Conservation (phyloP, 2,888 invertebrate species). For the Pheosia gnoma region DNA sequence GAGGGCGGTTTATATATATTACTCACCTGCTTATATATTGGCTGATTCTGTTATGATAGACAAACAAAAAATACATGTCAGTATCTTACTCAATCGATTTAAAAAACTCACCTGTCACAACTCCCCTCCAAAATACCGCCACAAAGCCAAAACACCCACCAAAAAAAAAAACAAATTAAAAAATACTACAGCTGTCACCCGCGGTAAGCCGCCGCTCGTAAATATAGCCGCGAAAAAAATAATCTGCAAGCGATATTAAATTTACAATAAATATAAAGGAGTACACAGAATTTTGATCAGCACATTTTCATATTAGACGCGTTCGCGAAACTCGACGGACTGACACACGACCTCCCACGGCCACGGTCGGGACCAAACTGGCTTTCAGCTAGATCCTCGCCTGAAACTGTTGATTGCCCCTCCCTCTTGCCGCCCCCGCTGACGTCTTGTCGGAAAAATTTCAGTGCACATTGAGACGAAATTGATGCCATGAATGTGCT, state of each 20-base stretch:
- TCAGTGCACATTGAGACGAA: slow-evolving; percentile 43
- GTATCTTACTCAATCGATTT: too few relatives aligned
- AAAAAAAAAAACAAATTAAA: too few relatives aligned
- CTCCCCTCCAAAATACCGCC: too few relatives aligned
- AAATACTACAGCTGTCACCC: too few relatives aligned
- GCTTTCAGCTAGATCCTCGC: slow-evolving; percentile 31
- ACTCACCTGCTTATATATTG: too few relatives aligned
- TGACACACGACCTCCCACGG: slow-evolving; percentile 22
- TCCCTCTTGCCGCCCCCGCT: slow-evolving; percentile 21
- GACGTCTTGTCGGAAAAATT: slow-evolving; percentile 51
- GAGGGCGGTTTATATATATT: too few relatives aligned
- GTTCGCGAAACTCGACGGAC: neutral
- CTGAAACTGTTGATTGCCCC: slow-evolving; percentile 49
- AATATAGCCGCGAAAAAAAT: neutral
- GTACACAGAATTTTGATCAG: neutral
- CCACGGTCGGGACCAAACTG: slow-evolving; percentile 35
- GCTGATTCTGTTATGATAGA: too few relatives aligned
- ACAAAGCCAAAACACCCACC: too few relatives aligned
- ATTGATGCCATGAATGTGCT: slow-evolving; percentile 22
- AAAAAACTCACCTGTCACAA: too few relatives aligned
- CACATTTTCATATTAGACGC: neutral
- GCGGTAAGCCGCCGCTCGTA: too few relatives aligned
- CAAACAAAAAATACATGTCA: too few relatives aligned
- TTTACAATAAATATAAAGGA: neutral
- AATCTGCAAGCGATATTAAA: neutral